phyloP scores from a whole-genome alignment of 2,888 invertebrate genomes.

The Trachelus iudaicus region DNA sequence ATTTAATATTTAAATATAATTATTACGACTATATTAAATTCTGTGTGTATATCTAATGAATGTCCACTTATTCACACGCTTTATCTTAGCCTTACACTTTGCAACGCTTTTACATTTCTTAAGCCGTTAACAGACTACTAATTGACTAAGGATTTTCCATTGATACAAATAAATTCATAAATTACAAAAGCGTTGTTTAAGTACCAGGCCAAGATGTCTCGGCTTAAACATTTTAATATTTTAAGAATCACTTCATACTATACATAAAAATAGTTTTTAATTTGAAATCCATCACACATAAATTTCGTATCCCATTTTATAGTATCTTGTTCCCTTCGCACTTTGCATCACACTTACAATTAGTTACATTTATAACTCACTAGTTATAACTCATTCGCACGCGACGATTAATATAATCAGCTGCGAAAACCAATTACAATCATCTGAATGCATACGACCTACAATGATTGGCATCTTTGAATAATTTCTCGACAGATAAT shows the following conservation, averaged over 20 bases:
- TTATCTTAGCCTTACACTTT: slow-evolving; percentile 42
- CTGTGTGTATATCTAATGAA: slow-evolving; percentile 36
- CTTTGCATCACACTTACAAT: slow-evolving; percentile 32
- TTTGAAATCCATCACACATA: slow-evolving; percentile 35
- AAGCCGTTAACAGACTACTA: slow-evolving; percentile 31
- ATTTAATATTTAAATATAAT: slow-evolving; percentile 55
- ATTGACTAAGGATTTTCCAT: slow-evolving; percentile 35
- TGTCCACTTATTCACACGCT: slow-evolving; percentile 35
- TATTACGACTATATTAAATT: slow-evolving; percentile 44
- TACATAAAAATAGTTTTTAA: slow-evolving; percentile 51
- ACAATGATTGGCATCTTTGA: neutral
- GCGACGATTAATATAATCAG: neutral
- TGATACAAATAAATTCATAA: slow-evolving; percentile 17
- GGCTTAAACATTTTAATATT: slow-evolving; percentile 33
- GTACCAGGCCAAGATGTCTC: slow-evolving; percentile 42
- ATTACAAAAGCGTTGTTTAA: slow-evolving; percentile 28
- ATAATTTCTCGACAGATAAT: neutral
- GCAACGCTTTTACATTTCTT: slow-evolving; percentile 27
- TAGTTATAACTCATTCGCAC: slow-evolving; percentile 41
- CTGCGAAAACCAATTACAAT: neutral
- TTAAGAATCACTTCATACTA: slow-evolving; percentile 34
- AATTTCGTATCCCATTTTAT: slow-evolving; percentile 24
- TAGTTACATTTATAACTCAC: slow-evolving; percentile 41
- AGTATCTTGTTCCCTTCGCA: slow-evolving; percentile 45
- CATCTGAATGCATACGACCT: neutral